These are phyloP conservation scores for Leucophenga montana DNA, from an alignment of 2,888 invertebrate genomes.

Conservation along the genomic window DNA sequence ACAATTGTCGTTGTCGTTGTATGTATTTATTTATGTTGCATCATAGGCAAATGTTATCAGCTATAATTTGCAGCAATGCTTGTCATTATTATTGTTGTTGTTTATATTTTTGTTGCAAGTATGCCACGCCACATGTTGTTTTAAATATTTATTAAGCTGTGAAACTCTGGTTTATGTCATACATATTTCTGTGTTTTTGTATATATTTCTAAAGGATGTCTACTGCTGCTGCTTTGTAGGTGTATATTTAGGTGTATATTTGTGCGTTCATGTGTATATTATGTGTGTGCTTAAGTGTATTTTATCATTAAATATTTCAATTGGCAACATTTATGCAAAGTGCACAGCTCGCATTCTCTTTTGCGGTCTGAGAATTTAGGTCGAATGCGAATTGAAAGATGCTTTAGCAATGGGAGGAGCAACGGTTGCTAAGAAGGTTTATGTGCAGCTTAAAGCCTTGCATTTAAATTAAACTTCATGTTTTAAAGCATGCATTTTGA, in stretches of 20 bases:
- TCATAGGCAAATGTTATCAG: too few relatives aligned
- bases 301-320: conserved; percentile 62
- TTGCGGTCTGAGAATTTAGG: conserved; percentile 7
- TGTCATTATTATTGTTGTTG: too few relatives aligned
- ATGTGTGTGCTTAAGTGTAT: conserved; percentile 40
- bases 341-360: conserved; percentile 21
- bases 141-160: too few relatives aligned
- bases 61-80: too few relatives aligned
- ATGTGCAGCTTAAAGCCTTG: too few relatives aligned
- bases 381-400: not conserved
- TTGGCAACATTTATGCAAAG: conserved; percentile 61
- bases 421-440: too few relatives aligned
- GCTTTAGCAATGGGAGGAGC: too few relatives aligned
- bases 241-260: conserved; percentile 2
- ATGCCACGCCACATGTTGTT: too few relatives aligned
- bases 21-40: not conserved
- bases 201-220: not conserved
- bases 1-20: not conserved
- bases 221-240: not conserved
- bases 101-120: too few relatives aligned
- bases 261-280: conserved; percentile 17
- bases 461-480: too few relatives aligned
- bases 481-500: too few relatives aligned
- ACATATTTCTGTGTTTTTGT: not conserved
- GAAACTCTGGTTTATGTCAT: too few relatives aligned